Evolutionary conservation across 2,888 invertebrate genomes (phyloP), one percentile per base, ranked within the genome.

Genomic region (Hipparchia sbordonii): DNA sequence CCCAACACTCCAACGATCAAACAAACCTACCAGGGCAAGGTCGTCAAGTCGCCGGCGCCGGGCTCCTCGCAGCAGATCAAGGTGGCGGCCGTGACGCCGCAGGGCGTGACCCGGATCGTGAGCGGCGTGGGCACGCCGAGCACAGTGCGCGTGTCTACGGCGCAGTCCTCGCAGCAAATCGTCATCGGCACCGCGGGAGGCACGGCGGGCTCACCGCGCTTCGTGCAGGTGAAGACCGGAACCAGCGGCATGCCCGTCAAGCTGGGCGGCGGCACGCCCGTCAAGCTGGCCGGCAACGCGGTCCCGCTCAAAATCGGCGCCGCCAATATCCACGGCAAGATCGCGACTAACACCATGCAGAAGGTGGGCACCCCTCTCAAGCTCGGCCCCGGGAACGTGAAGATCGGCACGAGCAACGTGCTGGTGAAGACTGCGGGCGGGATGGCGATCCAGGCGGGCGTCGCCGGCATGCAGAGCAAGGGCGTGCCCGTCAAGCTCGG

Each of bases 371-470:
- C 91, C 48, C 92, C 93, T 0, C 82, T 94, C 6, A 94, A 94
- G 77, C 80, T 94, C 1, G 87, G 92, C n/a, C 83, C 89, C 0
- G 89, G 93, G 33, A 93, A 92, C 75, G 91, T 94, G 6, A 94
- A 94, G 80, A 91, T 94, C 12, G 91, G 92, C 61, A 87, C 92
- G 0, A 89, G 93, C 77, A 93, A 93, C 78, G 91, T 94, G 23
- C 83, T 93, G 1, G 91, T 94, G 4, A 94, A 94, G 78, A 89
- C 92, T 0, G 88, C 92, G 12, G 87, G 91, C 1, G 92, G 93
- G 6, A 79, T 90, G 72, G 89, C 90, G 1, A 85, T 91, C 51
- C 91, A 91, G 72, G 85, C 88, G 13, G 88, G 90, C 52, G 87
- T 89, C 12, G 84, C 86, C 2, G 87, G 83, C 63, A 80, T 91